Evolutionary conservation across 2,113 vertebrate species (phyloP).

Genomic region (Rhinichthys klamathensis): DNA sequence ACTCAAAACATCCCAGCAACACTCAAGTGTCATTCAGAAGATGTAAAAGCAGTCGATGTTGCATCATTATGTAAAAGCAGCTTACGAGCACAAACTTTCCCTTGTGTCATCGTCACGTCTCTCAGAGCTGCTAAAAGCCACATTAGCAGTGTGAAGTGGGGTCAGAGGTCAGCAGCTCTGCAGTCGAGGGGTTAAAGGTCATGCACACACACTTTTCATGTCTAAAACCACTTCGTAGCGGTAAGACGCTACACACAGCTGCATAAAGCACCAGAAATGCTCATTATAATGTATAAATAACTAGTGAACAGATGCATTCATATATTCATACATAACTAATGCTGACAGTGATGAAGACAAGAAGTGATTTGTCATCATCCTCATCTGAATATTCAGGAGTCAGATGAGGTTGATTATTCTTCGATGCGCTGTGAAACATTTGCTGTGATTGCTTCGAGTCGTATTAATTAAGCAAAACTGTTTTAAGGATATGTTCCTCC

Average conservation of each 20-base stretch:
- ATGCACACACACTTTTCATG: not conserved
- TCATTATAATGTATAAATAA: not conserved
- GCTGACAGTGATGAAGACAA: conserved; percentile 9
- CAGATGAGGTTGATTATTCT: not conserved
- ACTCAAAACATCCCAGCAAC: not conserved
- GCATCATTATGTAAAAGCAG: not conserved
- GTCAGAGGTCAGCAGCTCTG: not conserved
- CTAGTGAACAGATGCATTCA: not conserved
- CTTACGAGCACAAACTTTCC: not conserved
- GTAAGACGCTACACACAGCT: not conserved
- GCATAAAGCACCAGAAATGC: not conserved
- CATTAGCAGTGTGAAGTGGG: not conserved
- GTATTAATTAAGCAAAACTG: conserved; percentile 44
- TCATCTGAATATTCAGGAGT: conserved; percentile 1
- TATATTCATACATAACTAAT: conserved; percentile 35
- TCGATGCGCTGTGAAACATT: conserved; percentile 22
- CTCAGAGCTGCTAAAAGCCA: conserved; percentile 21
- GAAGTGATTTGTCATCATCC: conserved; percentile 9
- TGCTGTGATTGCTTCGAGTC: not conserved
- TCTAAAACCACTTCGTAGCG: not conserved
- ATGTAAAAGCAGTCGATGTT: not conserved
- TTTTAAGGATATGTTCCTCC: conserved; percentile 22
- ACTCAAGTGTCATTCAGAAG: not conserved
- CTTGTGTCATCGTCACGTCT: not conserved
- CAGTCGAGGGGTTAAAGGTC: not conserved